Evolutionary conservation across 2,113 vertebrate species (phyloP).

Genomic region (Sminthopsis crassicaudata): DNA sequence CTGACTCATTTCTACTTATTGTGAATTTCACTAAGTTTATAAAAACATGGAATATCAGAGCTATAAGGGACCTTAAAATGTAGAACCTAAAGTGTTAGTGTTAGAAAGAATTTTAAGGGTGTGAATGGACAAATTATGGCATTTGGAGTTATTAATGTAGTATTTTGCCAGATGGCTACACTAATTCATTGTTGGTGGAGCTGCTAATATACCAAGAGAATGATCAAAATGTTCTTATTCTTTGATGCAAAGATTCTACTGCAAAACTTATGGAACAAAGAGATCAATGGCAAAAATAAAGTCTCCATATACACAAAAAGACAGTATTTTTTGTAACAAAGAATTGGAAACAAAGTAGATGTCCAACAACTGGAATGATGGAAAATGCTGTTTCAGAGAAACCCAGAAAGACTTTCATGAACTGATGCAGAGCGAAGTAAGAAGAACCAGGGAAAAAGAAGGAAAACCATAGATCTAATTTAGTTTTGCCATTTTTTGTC

Average conservation of each 20-base stretch:
- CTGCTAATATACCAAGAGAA: background rate
- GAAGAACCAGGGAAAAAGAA: background rate
- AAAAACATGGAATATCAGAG: background rate
- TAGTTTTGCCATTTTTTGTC: background rate
- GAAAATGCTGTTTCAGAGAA: background rate
- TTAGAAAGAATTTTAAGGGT: background rate
- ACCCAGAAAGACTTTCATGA: background rate
- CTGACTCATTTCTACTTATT: background rate
- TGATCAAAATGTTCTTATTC: background rate
- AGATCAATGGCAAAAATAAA: background rate
- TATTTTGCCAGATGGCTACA: background rate
- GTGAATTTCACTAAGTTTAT: background rate
- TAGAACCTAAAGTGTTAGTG: background rate
- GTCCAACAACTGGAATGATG: background rate
- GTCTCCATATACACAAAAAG: background rate
- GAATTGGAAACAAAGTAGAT: background rate
- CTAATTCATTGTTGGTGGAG: background rate
- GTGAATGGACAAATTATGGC: background rate
- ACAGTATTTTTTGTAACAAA: background rate
- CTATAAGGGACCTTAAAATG: background rate
- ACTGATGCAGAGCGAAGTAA: background rate
- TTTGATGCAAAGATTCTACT: background rate
- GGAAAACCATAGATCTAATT: background rate
- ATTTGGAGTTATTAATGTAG: background rate
- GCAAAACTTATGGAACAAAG: background rate